Evolutionary conservation across 2,888 invertebrate genomes (phyloP).

Genomic region (Drosophila kuntzei): DNA sequence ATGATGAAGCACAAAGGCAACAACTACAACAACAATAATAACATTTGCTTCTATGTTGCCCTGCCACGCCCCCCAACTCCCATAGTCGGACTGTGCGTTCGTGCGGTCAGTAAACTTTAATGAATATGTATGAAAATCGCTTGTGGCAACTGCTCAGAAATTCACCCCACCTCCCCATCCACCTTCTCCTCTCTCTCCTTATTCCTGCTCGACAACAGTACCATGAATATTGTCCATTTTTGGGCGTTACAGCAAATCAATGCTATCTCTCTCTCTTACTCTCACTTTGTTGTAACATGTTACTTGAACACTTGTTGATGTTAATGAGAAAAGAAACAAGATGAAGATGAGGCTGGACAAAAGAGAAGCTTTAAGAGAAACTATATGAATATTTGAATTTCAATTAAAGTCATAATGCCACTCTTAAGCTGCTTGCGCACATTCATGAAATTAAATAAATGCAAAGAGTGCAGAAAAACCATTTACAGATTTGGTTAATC

Average conservation of each 20-base stretch:
- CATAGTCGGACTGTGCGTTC: slow-evolving; percentile 37
- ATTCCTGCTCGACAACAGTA: slow-evolving; percentile 7
- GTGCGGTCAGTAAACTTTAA: slow-evolving; percentile 80
- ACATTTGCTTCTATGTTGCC: slow-evolving; percentile 28
- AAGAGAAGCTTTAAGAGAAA: slow-evolving; percentile 13
- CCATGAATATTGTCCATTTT: slow-evolving; percentile 68
- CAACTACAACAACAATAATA: slow-evolving; percentile 41
- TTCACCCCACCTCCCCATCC: neutral
- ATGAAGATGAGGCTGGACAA: neutral
- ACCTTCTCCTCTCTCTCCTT: neutral
- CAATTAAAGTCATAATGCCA: neutral
- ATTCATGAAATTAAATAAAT: slow-evolving; percentile 41
- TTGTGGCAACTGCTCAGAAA: slow-evolving; percentile 56
- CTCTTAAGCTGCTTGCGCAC: slow-evolving; percentile 10
- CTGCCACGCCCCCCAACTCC: slow-evolving; percentile 5
- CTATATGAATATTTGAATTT: neutral
- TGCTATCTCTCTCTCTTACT: slow-evolving; percentile 4
- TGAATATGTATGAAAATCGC: slow-evolving; percentile 79
- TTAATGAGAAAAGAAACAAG: slow-evolving; percentile 49
- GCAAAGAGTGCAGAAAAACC: slow-evolving; percentile 16
- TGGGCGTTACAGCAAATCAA: slow-evolving; percentile 55
- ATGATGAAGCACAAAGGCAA: slow-evolving; percentile 72
- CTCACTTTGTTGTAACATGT: slow-evolving; percentile 36
- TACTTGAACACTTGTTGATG: slow-evolving; percentile 73
- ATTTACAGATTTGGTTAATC: slow-evolving; percentile 48